phyloP scores from a whole-genome alignment of 2,888 invertebrate species.

The Campoplex capitator region DNA sequence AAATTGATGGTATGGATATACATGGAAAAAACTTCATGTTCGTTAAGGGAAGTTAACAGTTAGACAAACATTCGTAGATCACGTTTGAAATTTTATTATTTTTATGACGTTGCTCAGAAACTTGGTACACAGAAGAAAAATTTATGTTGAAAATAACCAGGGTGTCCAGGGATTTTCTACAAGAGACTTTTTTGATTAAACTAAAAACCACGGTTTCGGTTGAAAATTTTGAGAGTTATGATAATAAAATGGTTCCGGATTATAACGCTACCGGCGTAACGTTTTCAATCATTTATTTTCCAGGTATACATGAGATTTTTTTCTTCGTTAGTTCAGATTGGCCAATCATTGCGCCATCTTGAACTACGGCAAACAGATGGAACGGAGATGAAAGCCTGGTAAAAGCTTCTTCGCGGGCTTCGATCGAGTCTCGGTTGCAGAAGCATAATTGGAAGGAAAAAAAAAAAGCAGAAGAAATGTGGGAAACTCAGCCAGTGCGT shows the following conservation, averaged over 20 bases:
- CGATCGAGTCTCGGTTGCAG: conserved; percentile 60
- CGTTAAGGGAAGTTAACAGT: too few relatives aligned
- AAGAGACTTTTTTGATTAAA: neutral
- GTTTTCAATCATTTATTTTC: neutral
- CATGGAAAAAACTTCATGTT: too few relatives aligned
- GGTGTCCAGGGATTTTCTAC: neutral
- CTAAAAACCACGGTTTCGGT: neutral
- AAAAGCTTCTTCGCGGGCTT: conserved; percentile 31
- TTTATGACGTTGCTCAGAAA: neutral
- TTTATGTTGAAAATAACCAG: neutral
- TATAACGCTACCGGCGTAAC: neutral
- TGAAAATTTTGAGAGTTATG: neutral
- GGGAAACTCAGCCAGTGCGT: neutral
- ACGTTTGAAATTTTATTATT: too few relatives aligned
- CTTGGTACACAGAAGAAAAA: neutral
- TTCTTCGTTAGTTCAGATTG: conserved; percentile 9
- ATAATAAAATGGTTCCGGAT: neutral
- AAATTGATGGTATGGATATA: too few relatives aligned
- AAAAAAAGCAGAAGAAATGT: conserved; percentile 32
- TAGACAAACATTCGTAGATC: too few relatives aligned
- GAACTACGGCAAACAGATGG: conserved; percentile 13
- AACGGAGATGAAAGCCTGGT: neutral
- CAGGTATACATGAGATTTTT: neutral
- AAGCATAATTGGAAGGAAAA: conserved; percentile 51
- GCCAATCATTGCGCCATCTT: conserved; percentile 2